phyloP scores from a whole-genome alignment of 2,888 invertebrate genomes.

The Euspilapteryx auroguttella region DNA sequence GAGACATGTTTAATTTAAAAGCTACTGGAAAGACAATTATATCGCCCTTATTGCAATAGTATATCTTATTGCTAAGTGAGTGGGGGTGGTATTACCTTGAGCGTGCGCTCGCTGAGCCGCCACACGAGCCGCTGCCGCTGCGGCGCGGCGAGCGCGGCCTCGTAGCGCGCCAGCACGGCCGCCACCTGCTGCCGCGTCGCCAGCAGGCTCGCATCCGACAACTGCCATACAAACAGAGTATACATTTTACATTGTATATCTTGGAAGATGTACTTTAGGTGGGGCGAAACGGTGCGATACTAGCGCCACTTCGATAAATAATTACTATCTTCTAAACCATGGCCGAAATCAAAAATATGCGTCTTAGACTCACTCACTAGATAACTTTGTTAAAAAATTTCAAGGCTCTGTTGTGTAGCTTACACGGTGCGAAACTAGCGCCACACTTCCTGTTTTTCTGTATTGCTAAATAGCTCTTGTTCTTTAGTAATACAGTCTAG shows the following conservation, averaged over 20 bases:
- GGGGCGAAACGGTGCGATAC: too few species aligned
- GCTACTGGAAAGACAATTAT: too few species aligned
- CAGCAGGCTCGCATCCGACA: slow-evolving; percentile 67
- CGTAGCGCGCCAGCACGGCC: slow-evolving; percentile 70
- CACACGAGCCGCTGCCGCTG: slow-evolving; percentile 76
- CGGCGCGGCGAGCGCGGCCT: slow-evolving; percentile 66
- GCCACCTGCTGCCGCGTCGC: slow-evolving; percentile 65
- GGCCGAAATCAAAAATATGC: too few species aligned
- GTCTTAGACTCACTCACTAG: too few species aligned
- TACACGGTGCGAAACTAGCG: neutral
- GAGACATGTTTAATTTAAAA: too few species aligned
- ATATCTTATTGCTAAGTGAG: neutral
- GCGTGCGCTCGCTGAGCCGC: slow-evolving; percentile 74
- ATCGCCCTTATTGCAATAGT: neutral
- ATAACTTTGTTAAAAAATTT: too few species aligned
- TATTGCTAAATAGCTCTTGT: too few species aligned
- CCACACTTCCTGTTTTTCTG: too few species aligned
- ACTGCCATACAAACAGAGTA: slow-evolving; percentile 41
- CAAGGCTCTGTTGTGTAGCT: too few species aligned
- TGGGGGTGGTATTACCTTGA: slow-evolving; percentile 30
- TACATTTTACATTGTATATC: slow-evolving; percentile 8
- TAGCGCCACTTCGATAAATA: too few species aligned
- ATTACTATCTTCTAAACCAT: too few species aligned
- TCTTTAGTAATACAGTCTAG: too few species aligned
- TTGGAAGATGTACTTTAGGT: neutral